These are phyloP conservation scores for Phymastichus coffea DNA, from an alignment of 1,140 invertebrate genomes.

Conservation along the genomic window DNA sequence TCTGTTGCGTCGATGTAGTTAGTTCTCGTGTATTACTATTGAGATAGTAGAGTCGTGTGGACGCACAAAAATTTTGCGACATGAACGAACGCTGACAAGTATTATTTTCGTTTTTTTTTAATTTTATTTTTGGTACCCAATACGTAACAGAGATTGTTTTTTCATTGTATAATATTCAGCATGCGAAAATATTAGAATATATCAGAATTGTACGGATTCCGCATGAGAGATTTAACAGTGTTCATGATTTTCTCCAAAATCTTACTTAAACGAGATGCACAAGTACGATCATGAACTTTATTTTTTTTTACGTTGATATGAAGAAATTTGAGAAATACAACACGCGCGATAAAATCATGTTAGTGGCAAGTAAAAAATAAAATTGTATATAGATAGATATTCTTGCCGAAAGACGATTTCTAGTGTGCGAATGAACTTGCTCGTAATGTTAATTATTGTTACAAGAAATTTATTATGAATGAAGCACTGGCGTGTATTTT, in stretches of 20 bases:
- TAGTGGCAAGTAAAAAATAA: slow-evolving; percentile 34
- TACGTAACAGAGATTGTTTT: too few species aligned
- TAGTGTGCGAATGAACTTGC: slow-evolving; percentile 36
- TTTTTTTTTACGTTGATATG: slow-evolving; percentile 25
- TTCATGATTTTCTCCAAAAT: slow-evolving; percentile 5
- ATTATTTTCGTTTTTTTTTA: too few species aligned
- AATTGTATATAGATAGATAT: slow-evolving; percentile 43
- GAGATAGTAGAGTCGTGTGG: too few species aligned
- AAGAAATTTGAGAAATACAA: slow-evolving; percentile 33
- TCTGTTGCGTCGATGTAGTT: too few species aligned
- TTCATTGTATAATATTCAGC: too few species aligned
- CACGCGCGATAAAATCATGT: slow-evolving; percentile 35
- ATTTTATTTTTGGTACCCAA: too few species aligned
- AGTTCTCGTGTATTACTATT: too few species aligned
- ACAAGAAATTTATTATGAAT: slow-evolving; percentile 31
- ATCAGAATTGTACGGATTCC: too few species aligned
- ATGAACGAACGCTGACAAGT: too few species aligned
- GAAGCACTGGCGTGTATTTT: slow-evolving; percentile 5
- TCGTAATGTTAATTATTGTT: slow-evolving; percentile 39
- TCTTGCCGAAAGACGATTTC: slow-evolving; percentile 39
- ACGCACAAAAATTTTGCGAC: too few species aligned
- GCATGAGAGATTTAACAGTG: slow-evolving; percentile 7
- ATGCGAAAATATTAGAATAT: too few species aligned
- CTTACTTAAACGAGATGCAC: slow-evolving; percentile 10
- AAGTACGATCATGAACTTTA: slow-evolving; percentile 11